Conservation (phyloP, 1,140 invertebrate genomes). For the Achroia grisella region DNA sequence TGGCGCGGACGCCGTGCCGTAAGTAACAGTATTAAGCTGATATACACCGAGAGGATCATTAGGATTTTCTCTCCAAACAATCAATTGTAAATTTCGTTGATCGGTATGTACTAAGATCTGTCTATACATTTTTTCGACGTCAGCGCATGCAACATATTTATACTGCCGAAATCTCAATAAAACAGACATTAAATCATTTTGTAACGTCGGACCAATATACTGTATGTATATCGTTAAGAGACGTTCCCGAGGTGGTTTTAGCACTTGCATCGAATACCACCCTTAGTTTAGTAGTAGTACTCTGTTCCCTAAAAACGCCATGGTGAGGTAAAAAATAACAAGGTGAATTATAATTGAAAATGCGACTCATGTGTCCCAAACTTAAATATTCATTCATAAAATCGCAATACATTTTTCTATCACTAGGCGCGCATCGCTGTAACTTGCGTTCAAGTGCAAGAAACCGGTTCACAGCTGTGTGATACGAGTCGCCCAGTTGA, state of each 20-base stretch:
- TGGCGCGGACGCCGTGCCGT: constrained; percentile 13
- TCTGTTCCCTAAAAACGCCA: constrained; percentile 31
- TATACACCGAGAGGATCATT: constrained; percentile 5
- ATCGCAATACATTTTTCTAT: constrained; percentile 20
- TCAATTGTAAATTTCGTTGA: constrained; percentile 26
- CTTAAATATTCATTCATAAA: constrained; percentile 33
- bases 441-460: constrained; percentile 15
- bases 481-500: constrained; percentile 17
- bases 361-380: constrained; percentile 28
- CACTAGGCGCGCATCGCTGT: not conserved
- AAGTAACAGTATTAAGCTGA: constrained; percentile 8
- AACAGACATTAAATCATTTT: constrained; percentile 28
- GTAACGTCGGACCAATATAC: constrained; percentile 30
- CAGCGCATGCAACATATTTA: constrained; percentile 20
- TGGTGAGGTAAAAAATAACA: constrained; percentile 57
- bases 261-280: constrained; percentile 39
- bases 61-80: constrained; percentile 31
- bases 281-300: constrained; percentile 33
- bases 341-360: constrained; percentile 1
- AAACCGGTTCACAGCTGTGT: constrained; percentile 17
- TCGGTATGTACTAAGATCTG: constrained; percentile 30
- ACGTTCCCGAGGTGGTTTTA: constrained; percentile 11
- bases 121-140: constrained; percentile 36
- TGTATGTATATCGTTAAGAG: constrained; percentile 34
- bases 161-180: constrained; percentile 20